Evolutionary conservation across 1,140 invertebrate species (phyloP), one percentile per base, ranked within the genome.

Genomic region (Philopotamus ludificatus): DNA sequence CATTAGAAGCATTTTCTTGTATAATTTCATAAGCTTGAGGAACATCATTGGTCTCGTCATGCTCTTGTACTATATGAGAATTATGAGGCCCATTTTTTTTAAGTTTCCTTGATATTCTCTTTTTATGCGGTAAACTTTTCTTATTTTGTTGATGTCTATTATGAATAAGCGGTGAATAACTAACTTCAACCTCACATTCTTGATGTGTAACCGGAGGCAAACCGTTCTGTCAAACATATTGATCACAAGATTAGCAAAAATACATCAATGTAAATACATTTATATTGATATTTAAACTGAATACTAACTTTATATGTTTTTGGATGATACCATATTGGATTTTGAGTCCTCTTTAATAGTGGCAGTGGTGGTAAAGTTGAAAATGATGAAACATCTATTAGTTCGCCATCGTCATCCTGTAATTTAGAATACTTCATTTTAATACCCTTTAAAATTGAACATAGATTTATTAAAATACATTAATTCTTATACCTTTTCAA

Each of bases 41-140:
- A 10, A 44, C 65, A 26, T 65, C 55, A 23, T 70, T 58, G 34
- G 44, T 23, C 9, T 45, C 22, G 15, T 57, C 41, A 20, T 63
- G 51, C 3, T 50, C 53, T 23, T 60, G 50, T 18, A 15, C 10
- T 21, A 62, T 18, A 20, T 68, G 62, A 12, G 22, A 21, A 45
- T 39, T 26, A 10, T 65, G 28, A 15, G 28, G 58, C 65, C 72
- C 70, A 12, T 77, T 79, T 59, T 83, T 81, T 71, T 85, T 85
- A 21, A 86, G 72, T 70, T 86, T 86, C 53, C 80, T 78, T 0
- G 85, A 84, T 70, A 87, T 86, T 64, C 85, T 73, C 73, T 87
- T 87, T 72, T 88, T 88, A 71, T 87, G 86, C 1, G 86, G 86
- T 21, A 88, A 78, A 72, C 82, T 86, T 73, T 84, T 86, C 68